These are phyloP conservation scores for Cladorhizidae sp. DNA, from an alignment of 37 sponge, comb jelly and placozoan genomes.

Conservation along the genomic window DNA sequence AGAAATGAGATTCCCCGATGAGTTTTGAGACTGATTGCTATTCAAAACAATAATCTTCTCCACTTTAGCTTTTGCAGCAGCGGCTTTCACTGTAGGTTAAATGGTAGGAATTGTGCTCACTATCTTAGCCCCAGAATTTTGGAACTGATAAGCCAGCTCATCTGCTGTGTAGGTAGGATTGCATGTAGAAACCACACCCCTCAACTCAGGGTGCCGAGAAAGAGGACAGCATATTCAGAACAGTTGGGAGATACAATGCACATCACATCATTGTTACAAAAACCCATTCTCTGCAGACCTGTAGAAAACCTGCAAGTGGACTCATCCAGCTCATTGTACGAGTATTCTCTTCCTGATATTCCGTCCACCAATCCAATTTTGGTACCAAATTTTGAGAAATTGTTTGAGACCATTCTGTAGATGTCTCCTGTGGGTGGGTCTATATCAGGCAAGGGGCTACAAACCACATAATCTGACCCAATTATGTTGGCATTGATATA, in stretches of 20 bases:
- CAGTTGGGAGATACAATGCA: slow-evolving; percentile 59
- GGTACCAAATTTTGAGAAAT: slow-evolving; percentile 30
- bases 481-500: background rate
- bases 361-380: slow-evolving; percentile 63
- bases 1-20: slow-evolving; percentile 12
- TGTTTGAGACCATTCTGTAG: slow-evolving; percentile 20
- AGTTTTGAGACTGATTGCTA: slow-evolving; percentile 3
- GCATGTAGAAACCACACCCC: slow-evolving; percentile 73
- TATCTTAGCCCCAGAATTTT: slow-evolving; percentile 58
- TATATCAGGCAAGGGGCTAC: slow-evolving; percentile 42
- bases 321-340: slow-evolving; percentile 56
- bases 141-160: slow-evolving; percentile 77
- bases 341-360: slow-evolving; percentile 34
- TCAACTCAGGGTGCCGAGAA: slow-evolving; percentile 71
- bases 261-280: slow-evolving; percentile 65
- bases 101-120: slow-evolving; percentile 61
- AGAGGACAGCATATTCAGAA: slow-evolving; percentile 36
- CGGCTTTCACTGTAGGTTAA: slow-evolving; percentile 47
- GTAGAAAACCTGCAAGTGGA: slow-evolving; percentile 38
- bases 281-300: slow-evolving; percentile 46
- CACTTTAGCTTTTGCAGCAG: slow-evolving; percentile 24
- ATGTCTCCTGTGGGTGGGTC: slow-evolving; percentile 32
- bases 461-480: slow-evolving; percentile 37
- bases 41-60: too few species aligned
- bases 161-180: slow-evolving; percentile 77